Evolutionary conservation across 1,140 invertebrate species (phyloP).

Genomic region (Pseudomyrmex flavicornis): DNA sequence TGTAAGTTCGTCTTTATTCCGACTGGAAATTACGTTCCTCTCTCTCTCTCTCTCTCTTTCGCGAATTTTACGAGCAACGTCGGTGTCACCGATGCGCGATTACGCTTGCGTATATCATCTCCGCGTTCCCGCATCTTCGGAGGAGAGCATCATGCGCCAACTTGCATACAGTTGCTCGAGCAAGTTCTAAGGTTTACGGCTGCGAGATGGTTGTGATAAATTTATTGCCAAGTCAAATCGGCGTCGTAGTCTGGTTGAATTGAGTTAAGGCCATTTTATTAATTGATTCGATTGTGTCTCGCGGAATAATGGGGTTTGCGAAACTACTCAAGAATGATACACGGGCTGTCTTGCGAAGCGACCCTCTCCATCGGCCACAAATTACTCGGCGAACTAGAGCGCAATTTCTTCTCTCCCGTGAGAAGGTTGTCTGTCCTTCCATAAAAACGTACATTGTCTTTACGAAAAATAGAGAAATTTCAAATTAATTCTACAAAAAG

Average conservation of each 20-base stretch:
- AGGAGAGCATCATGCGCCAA: slow-evolving; percentile 14
- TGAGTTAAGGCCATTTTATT: slow-evolving; percentile 40
- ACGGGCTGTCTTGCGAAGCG: neutral
- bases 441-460: neutral
- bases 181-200: slow-evolving; percentile 40
- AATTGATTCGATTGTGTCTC: slow-evolving; percentile 31
- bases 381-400: neutral
- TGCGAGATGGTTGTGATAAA: slow-evolving; percentile 35
- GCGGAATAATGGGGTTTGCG: neutral
- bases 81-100: slow-evolving; percentile 44
- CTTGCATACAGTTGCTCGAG: slow-evolving; percentile 18
- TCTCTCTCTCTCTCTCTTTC: neutral
- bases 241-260: slow-evolving; percentile 41
- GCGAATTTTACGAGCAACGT: slow-evolving; percentile 34
- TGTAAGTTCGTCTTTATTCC: slow-evolving; percentile 17
- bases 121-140: slow-evolving; percentile 16
- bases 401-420: neutral
- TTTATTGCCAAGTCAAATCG: slow-evolving; percentile 46
- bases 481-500: no score
- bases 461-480: no score
- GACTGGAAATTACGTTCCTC: slow-evolving; percentile 2
- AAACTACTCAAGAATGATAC: slow-evolving; percentile 31
- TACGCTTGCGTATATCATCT: slow-evolving; percentile 47
- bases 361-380: neutral
- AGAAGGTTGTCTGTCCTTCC: neutral